These are phyloP conservation scores for Camelus bactrianus DNA, from an alignment of 2,113 vertebrate genomes.

Conservation along the genomic window DNA sequence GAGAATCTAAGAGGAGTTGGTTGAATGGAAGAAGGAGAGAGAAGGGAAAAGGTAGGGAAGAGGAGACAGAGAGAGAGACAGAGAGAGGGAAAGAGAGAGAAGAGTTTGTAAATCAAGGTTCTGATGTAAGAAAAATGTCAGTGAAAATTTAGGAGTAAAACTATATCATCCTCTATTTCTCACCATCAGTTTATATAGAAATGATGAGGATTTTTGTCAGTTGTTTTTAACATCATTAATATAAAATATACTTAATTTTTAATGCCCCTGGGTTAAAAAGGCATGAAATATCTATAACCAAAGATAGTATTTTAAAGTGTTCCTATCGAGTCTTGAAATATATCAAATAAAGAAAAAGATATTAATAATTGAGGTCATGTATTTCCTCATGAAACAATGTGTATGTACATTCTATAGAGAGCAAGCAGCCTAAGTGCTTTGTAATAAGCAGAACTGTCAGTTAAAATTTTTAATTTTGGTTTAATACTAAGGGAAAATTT, in stretches of 20 bases:
- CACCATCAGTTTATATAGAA: neutral
- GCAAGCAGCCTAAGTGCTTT: neutral
- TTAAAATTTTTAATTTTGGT: slow-evolving; percentile 46
- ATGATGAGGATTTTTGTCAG: neutral
- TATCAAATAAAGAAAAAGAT: slow-evolving; percentile 40
- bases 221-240: neutral
- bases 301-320: neutral
- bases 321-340: slow-evolving; percentile 22
- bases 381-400: slow-evolving; percentile 54
- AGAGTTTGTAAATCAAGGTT: neutral
- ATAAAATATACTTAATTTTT: slow-evolving; percentile 4
- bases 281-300: slow-evolving; percentile 24
- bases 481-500: slow-evolving; percentile 34
- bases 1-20: neutral
- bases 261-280: slow-evolving; percentile 26
- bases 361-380: slow-evolving; percentile 15
- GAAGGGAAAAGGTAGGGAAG: fast-evolving
- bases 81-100: no score
- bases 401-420: neutral
- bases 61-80: neutral
- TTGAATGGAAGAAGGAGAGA: neutral
- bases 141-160: neutral
- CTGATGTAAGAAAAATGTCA: neutral
- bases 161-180: neutral
- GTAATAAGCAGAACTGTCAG: slow-evolving; percentile 48